Conservation (phyloP, 1,140 invertebrate genomes). For the Hormaphis cornu region DNA sequence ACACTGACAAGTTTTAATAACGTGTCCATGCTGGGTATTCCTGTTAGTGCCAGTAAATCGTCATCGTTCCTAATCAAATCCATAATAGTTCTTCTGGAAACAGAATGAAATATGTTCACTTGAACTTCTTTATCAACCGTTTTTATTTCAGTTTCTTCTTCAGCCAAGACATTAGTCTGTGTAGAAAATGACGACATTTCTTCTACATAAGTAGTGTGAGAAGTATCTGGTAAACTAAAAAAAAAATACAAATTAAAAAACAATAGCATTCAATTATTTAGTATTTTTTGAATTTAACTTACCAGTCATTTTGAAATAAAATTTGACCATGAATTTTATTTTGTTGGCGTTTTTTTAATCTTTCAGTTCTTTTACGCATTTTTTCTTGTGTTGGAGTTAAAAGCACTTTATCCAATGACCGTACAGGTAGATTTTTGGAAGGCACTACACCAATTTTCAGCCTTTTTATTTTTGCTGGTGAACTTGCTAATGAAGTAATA, state of each 20-base stretch:
- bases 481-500: too few species aligned
- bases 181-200: too few species aligned
- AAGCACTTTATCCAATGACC: background rate
- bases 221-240: too few species aligned
- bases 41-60: background rate
- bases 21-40: background rate
- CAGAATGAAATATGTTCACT: background rate
- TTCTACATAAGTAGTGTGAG: too few species aligned
- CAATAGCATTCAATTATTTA: too few species aligned
- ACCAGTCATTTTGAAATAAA: background rate
- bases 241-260: too few species aligned
- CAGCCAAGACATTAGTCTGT: too few species aligned
- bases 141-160: background rate
- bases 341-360: background rate
- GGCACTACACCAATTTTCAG: background rate
- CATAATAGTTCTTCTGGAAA: background rate
- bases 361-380: background rate
- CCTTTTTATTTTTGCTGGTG: slow-evolving; percentile 1
- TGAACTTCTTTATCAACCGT: background rate
- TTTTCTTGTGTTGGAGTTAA: background rate
- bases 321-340: too few species aligned
- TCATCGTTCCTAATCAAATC: background rate
- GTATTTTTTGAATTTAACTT: background rate
- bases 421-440: too few species aligned
- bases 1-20: background rate